Percentiles rank a stretch among this genome's conserved stretches.
Evolutionary conservation across 2,113 vertebrate species (phyloP).

Genomic region (Calyptommatus sinebrachiatus): DNA sequence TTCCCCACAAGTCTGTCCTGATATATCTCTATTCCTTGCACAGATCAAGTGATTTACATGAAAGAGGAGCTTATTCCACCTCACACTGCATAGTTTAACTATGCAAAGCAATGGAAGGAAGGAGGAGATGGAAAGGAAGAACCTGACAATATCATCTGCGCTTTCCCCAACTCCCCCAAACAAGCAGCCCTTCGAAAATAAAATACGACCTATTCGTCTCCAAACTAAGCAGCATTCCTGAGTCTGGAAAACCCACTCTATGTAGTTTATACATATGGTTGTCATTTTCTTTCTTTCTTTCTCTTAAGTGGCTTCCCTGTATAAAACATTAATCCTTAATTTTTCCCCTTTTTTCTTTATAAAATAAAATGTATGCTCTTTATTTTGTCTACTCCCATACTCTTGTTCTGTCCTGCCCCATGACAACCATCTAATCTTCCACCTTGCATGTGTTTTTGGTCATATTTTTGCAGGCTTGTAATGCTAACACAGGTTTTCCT

Average conservation of each 20-base stretch:
- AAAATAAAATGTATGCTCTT: background rate
- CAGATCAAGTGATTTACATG: constrained; percentile 49
- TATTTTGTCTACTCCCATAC: background rate
- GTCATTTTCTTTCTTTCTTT: background rate
- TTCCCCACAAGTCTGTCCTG: constrained; percentile 39
- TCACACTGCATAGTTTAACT: constrained; percentile 33
- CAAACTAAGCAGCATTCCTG: constrained; percentile 46
- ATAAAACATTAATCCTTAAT: constrained; percentile 15
- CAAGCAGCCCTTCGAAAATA: constrained; percentile 34
- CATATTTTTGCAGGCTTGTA: background rate
- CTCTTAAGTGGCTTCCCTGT: constrained; percentile 13
- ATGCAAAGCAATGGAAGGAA: constrained; percentile 27
- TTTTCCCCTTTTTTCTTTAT: background rate
- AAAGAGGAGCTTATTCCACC: constrained; percentile 39
- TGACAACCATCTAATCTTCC: background rate
- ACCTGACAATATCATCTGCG: background rate
- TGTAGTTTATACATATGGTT: background rate
- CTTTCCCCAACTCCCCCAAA: background rate
- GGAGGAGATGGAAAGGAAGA: background rate
- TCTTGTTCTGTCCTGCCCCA: background rate
- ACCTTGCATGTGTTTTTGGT: constrained; percentile 23
- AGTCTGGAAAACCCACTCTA: constrained; percentile 16
- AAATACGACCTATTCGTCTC: background rate
- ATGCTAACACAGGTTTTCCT: background rate
- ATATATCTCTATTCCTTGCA: constrained; percentile 25